Evolutionary conservation across 1,140 invertebrate genomes (phyloP), one percentile per base, ranked within the genome.

Genomic region (Scaptomyza pallida): DNA sequence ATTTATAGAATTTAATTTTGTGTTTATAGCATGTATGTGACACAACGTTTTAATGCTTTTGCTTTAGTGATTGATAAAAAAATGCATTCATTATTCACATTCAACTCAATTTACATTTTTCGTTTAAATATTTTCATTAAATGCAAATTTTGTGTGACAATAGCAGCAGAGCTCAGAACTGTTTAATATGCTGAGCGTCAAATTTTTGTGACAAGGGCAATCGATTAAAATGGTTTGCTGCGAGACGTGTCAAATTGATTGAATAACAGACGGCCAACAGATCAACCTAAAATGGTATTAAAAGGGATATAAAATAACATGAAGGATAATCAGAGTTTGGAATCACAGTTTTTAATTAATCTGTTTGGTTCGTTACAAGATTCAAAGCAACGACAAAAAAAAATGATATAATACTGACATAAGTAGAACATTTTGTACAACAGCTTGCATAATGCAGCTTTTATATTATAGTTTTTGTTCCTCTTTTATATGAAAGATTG

Each of bases 181-280:
- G 16, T 55, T 62, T 61, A 62, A 62, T 54, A 43, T 41, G 30
- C 41, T 30, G 16, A 23, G n/a, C 57, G n/a, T 54, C 16, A 62
- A 62, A 21, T 54, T 47, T 37, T n/a, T 26, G n/a, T 26, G n/a
- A 55, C 43, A 55, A 48, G 51, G 17, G 12, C 43, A 55, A 56
- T 63, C 67, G 51, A 70, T 70, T 63, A 48, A 55, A 48, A 40
- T 48, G 33, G 51, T 48, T 50, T 55, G 50, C 48, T 55, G 50
- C 48, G 48, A 69, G 37, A 54, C 59, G 67, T 70, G 60, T 50
- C 26, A 48, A 70, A 50, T 70, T 63, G 50, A 70, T 55, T 55
- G 51, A 37, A 44, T 55, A 57, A 15, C 15, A 17, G 54, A 26
- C 54, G 45, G 65, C 10, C 48, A 62, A 15, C 5, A 15, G 13